Evolutionary conservation across 2,113 vertebrate species (phyloP).

Genomic region (Rattus rattus): DNA sequence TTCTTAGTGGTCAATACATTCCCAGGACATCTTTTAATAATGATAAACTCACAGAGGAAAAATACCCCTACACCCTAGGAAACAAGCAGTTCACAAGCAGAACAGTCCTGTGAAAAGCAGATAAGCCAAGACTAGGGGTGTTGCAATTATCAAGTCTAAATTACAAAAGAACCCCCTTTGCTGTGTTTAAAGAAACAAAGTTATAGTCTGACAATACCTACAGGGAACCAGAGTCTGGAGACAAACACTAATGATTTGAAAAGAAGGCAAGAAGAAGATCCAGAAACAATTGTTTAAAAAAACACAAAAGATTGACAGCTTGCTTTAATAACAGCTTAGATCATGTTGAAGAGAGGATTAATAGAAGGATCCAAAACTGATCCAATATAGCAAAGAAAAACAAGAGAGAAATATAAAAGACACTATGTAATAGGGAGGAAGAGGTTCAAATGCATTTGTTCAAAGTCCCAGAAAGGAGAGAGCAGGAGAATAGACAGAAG

Average conservation of each 20-base stretch:
- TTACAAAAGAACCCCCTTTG: constrained; percentile 24
- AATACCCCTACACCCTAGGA: not conserved
- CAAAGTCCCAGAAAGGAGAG: not conserved
- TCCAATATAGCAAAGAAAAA: constrained; percentile 24
- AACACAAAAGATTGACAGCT: not conserved
- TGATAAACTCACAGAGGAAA: constrained; percentile 47
- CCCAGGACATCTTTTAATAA: not conserved
- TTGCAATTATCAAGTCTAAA: constrained; percentile 43
- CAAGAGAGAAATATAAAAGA: not conserved
- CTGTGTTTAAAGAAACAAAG: constrained; percentile 52
- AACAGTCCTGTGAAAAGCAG: not conserved
- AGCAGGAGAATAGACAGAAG: not conserved
- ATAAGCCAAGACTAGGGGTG: not conserved
- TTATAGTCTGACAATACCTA: not conserved
- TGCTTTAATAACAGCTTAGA: constrained; percentile 55
- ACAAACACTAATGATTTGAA: not conserved
- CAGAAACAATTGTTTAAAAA: not conserved
- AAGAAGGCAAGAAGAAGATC: constrained; percentile 22
- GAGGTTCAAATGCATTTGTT: not conserved
- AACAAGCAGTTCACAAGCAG: not conserved
- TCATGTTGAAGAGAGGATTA: constrained; percentile 31
- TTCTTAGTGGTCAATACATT: not conserved
- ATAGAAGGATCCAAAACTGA: constrained; percentile 17
- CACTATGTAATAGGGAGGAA: not conserved
- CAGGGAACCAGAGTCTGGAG: constrained; percentile 46